Percentiles rank a stretch among this genome's conserved stretches.
Conservation (phyloP, 2,888 invertebrate genomes). For the Plusia festucae region DNA sequence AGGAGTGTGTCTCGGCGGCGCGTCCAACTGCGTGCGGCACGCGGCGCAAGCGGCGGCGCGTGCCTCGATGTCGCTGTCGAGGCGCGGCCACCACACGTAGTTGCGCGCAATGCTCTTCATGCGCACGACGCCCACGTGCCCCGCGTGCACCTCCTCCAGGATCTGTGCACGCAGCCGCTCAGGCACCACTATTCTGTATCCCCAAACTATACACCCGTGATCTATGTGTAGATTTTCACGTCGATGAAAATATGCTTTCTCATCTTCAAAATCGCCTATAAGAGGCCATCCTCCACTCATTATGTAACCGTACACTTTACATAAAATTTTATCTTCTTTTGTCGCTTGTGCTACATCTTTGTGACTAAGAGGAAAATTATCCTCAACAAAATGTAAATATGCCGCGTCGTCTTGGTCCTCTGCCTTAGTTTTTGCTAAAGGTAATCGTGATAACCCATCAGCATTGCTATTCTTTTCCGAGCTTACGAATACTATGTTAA, state of each 20-base stretch:
- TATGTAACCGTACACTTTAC: constrained; percentile 25
- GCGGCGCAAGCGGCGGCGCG: neutral
- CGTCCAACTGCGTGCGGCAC: neutral
- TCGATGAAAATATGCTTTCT: constrained; percentile 20
- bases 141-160: constrained; percentile 1
- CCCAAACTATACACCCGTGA: constrained; percentile 2
- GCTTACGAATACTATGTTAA: constrained; percentile 5
- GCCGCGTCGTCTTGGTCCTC: constrained; percentile 10
- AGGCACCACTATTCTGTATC: neutral
- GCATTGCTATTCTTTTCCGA: constrained; percentile 16
- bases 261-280: neutral
- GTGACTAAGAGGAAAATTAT: constrained; percentile 23
- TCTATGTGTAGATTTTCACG: constrained; percentile 8
- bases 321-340: constrained; percentile 13
- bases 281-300: constrained; percentile 20
- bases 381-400: constrained; percentile 25
- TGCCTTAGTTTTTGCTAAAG: constrained; percentile 8
- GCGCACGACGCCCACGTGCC: constrained; percentile 11
- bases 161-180: neutral
- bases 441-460: constrained; percentile 18
- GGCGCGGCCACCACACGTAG: constrained; percentile 18
- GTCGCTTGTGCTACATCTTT: constrained; percentile 16
- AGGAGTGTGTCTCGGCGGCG: neutral
- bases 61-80: constrained; percentile 11
- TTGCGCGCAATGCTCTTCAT: constrained; percentile 20